Conservation (phyloP, 2,113 vertebrate species). For the Agelaius tricolor region DNA sequence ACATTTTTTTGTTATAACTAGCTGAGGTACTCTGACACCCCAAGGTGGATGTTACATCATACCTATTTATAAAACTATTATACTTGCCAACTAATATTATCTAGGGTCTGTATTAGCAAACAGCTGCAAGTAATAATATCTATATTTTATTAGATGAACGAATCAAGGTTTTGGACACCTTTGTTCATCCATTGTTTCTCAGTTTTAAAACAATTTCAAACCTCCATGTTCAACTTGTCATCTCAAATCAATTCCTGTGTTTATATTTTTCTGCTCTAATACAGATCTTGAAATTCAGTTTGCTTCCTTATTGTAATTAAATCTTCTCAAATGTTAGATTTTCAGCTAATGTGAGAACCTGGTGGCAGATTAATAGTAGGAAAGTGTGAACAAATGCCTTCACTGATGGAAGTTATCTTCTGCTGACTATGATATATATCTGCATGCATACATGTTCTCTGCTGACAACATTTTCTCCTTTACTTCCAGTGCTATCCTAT, state of each 20-base stretch:
- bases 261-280: neutral
- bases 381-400: constrained; percentile 16
- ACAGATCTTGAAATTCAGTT: neutral
- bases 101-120: neutral
- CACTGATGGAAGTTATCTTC: neutral
- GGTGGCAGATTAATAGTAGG: neutral
- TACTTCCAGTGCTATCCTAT: neutral
- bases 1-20: neutral
- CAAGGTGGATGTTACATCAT: neutral
- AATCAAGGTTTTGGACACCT: neutral
- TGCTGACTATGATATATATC: neutral
- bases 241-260: neutral
- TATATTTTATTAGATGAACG: neutral
- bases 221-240: neutral
- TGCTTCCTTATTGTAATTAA: constrained; percentile 10
- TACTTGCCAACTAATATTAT: neutral
- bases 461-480: neutral
- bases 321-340: neutral
- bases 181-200: neutral
- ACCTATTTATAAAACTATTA: neutral
- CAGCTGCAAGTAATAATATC: neutral
- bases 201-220: neutral
- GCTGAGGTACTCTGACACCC: neutral
- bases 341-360: constrained; percentile 1
- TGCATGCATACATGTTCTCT: neutral